Conservation (phyloP, 2,888 invertebrate species). For the Mycogona germanica region DNA sequence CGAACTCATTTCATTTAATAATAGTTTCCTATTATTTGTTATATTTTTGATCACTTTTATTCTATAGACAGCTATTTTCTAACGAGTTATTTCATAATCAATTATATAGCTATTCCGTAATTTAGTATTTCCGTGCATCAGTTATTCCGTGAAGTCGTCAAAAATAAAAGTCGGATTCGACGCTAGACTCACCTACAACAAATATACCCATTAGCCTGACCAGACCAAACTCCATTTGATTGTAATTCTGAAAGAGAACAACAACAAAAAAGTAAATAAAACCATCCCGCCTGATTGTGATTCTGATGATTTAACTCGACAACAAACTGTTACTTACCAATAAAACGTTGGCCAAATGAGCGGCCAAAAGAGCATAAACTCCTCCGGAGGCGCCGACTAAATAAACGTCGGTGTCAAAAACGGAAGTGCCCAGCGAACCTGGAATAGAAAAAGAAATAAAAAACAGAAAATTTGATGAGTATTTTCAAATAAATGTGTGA, state of each 20-base stretch:
- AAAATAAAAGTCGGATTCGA: too few relatives aligned
- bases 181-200: conserved; percentile 59
- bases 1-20: too few relatives aligned
- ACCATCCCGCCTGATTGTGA: background rate
- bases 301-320: background rate
- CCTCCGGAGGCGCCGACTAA: conserved; percentile 84
- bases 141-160: too few relatives aligned
- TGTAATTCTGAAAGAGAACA: conserved; percentile 54
- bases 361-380: conserved; percentile 74
- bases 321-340: conserved; percentile 31
- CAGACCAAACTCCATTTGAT: conserved; percentile 88
- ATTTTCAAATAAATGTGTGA: too few relatives aligned
- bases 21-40: too few relatives aligned
- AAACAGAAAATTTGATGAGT: too few relatives aligned
- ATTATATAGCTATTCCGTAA: too few relatives aligned
- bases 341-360: conserved; percentile 71
- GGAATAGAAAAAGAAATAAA: conserved; percentile 23
- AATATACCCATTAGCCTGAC: conserved; percentile 78
- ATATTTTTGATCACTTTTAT: too few relatives aligned
- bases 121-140: too few relatives aligned
- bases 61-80: too few relatives aligned
- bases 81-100: too few relatives aligned
- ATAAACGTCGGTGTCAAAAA: conserved; percentile 63
- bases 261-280: conserved; percentile 2
- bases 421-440: conserved; percentile 56